Percentiles rank a stretch among this genome's conserved stretches.
Conservation (phyloP, 2,113 vertebrate genomes). For the Halichoeres trimaculatus region DNA sequence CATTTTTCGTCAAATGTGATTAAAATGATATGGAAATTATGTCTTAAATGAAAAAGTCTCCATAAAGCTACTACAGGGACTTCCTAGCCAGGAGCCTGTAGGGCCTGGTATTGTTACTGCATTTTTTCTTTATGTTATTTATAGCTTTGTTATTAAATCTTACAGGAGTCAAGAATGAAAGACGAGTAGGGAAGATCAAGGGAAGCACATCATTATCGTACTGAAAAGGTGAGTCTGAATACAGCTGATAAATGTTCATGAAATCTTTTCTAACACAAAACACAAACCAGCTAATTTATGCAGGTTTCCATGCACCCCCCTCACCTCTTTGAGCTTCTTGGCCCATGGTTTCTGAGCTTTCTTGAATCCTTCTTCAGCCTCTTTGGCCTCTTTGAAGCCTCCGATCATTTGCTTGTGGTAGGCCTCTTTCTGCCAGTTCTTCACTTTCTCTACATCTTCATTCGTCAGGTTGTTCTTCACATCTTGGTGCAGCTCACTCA, state of each 20-base stretch:
- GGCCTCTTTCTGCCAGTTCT: conserved; percentile 99
- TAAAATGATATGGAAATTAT: neutral
- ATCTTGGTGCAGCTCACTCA: conserved; percentile 96
- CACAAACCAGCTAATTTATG: neutral
- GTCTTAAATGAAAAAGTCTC: neutral
- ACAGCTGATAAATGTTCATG: neutral
- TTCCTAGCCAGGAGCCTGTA: too few relatives aligned
- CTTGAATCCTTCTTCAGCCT: conserved; percentile 97
- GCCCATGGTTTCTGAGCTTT: conserved; percentile 99
- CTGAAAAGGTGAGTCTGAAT: neutral
- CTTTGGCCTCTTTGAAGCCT: conserved; percentile 97
- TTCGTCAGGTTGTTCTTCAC: conserved; percentile 93
- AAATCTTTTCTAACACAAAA: neutral
- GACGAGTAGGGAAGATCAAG: neutral
- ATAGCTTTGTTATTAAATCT: neutral
- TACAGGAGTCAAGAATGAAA: neutral
- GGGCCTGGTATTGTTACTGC: too few relatives aligned
- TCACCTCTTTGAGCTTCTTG: conserved; percentile 98
- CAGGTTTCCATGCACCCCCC: neutral
- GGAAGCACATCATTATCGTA: neutral
- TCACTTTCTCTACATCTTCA: conserved; percentile 95
- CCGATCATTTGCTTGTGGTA: conserved; percentile 99
- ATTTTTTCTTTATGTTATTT: too few relatives aligned
- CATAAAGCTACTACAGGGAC: neutral
- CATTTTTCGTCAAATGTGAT: too few relatives aligned